These are phyloP conservation scores for Macrosiphum euphorbiae DNA, from an alignment of 2,888 invertebrate species.

Conservation along the genomic window DNA sequence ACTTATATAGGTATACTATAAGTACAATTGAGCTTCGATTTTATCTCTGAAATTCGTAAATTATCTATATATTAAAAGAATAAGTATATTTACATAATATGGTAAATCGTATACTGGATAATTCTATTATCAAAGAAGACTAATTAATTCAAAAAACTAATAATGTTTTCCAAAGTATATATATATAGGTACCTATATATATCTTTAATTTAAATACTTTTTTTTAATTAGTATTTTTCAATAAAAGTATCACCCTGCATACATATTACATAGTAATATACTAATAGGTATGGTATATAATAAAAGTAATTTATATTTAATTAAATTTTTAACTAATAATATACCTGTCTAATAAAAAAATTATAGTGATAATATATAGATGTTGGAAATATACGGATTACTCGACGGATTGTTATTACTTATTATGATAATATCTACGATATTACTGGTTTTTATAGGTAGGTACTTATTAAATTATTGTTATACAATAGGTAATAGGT, in stretches of 20 bases:
- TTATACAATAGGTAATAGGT: not conserved
- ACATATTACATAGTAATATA: no score
- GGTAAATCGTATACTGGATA: not conserved
- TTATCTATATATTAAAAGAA: not conserved
- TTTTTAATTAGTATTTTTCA: not conserved
- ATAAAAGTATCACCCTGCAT: not conserved
- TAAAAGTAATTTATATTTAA: no score
- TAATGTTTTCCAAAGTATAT: not conserved
- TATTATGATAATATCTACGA: not conserved
- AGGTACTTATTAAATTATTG: not conserved
- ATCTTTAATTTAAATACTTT: not conserved
- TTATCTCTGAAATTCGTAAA: not conserved
- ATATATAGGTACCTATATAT: no score
- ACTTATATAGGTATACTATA: not conserved
- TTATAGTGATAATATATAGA: not conserved
- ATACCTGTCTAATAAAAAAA: not conserved
- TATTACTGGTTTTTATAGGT: not conserved
- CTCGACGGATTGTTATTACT: not conserved
- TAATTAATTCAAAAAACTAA: not conserved
- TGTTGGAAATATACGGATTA: not conserved
- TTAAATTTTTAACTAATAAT: not conserved
- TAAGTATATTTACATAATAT: not conserved
- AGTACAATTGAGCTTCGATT: not conserved
- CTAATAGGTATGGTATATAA: no score
- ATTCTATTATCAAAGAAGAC: not conserved